Base-by-base conservation (phyloP, 2,797 vertebrate species). In the Loris lydekkerianus region DNA sequence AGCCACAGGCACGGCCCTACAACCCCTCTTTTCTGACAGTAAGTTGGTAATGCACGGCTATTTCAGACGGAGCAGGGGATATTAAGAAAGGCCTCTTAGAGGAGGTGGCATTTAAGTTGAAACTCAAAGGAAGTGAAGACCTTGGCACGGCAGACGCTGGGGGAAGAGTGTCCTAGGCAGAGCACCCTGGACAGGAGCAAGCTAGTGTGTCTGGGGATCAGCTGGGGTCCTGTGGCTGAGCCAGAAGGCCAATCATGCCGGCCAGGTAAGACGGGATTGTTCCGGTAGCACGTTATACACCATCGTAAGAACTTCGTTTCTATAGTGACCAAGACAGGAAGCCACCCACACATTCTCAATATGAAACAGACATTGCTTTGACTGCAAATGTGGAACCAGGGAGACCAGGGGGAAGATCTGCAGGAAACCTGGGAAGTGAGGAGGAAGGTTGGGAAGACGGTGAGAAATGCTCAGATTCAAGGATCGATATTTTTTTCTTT, bases 71-170 rank as follows among this genome's bases (percentile, higher is more conserved):
- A 81, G 89, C 83, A 63, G 25, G 5, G 43, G 34, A 43, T 91
- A 80, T 83, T 83, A 75, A 85, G 58, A 75, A 93, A 78, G 92
- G 31, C 8, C 75, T 46, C 73, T 85, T 34, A 6, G 13, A 86
- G 40, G 84, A 92, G 31, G 78, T 27, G 27, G 85, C 85, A 70
- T 94, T 61, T 53, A 72, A 56, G 61, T 82, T 61, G 37, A 92
- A 72, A 67, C 37, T 37, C 18, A 37, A 92, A 92, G 88, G 46
- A 77, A 80, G 27, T 7, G 27, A 80, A 65, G 73, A 21, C 27
- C 58, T 29, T 29, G 67, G 15, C 31, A 34, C 34, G 2, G 75
- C 31, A 91, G 89, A 46, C 37, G 75, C 76, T 25, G 46, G 61
- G 61, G 46, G 20, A 10, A 46, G 43, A 61, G 58, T 77, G 34